Evolutionary conservation across 2,113 vertebrate species (phyloP).

Genomic region (rat (Rattus norvegicus)): DNA sequence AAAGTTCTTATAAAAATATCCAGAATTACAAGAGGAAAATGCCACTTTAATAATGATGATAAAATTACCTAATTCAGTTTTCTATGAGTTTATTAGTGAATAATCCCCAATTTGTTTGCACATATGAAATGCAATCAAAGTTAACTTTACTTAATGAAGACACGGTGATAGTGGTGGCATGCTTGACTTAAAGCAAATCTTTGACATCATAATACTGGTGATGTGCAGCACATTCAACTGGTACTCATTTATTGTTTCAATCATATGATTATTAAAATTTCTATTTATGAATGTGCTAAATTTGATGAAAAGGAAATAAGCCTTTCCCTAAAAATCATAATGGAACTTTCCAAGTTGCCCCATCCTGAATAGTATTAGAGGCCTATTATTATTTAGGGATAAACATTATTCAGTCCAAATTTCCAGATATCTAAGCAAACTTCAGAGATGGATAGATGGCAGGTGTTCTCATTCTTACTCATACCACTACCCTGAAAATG

Average conservation of each 20-base stretch:
- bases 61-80: background rate
- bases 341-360: background rate
- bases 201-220: background rate
- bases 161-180: background rate
- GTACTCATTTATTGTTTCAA: background rate
- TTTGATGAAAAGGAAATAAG: background rate
- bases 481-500: background rate
- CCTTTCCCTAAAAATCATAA: background rate
- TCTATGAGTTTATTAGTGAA: background rate
- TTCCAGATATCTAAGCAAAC: background rate
- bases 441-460: background rate
- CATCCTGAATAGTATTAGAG: background rate
- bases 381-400: background rate
- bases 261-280: background rate
- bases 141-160: background rate
- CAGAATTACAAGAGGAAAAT: background rate
- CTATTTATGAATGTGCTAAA: background rate
- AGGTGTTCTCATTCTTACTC: background rate
- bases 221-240: background rate
- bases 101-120: background rate
- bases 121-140: background rate
- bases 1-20: background rate
- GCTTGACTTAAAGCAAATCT: background rate
- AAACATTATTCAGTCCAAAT: background rate
- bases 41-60: background rate